Evolutionary conservation across 2,113 vertebrate species (phyloP).

Genomic region (Ondatra zibethicus): DNA sequence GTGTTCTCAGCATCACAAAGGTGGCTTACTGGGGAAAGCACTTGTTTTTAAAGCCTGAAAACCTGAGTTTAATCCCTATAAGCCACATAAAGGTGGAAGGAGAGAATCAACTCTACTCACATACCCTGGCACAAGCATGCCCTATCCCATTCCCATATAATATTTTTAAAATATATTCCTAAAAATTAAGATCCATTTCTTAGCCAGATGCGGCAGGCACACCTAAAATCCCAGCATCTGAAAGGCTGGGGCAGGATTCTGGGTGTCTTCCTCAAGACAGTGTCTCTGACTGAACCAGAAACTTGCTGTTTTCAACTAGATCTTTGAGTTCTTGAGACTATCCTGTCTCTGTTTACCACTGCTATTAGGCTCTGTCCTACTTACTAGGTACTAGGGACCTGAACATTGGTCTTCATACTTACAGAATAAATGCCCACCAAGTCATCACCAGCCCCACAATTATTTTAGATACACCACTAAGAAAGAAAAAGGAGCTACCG

Average conservation of each 20-base stretch:
- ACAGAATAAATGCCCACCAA: not conserved
- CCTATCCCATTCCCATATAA: not conserved
- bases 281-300: not conserved
- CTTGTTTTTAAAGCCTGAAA: not conserved
- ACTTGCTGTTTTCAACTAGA: not conserved
- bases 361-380: not conserved
- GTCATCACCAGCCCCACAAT: not conserved
- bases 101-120: not conserved
- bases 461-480: not conserved
- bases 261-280: not conserved
- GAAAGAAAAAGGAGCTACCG: not conserved
- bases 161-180: not conserved
- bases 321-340: not conserved
- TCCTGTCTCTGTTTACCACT: not conserved
- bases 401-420: not conserved
- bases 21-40: not conserved
- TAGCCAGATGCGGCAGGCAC: not conserved
- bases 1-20: not conserved
- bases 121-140: not conserved
- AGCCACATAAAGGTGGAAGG: not conserved
- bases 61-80: not conserved
- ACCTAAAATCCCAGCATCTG: not conserved
- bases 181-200: constrained; percentile 46
- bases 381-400: not conserved
- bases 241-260: not conserved